Percentiles rank a stretch among this genome's conserved stretches.
Conservation (phyloP, 2,888 invertebrate species). For the Merodon equestris region DNA sequence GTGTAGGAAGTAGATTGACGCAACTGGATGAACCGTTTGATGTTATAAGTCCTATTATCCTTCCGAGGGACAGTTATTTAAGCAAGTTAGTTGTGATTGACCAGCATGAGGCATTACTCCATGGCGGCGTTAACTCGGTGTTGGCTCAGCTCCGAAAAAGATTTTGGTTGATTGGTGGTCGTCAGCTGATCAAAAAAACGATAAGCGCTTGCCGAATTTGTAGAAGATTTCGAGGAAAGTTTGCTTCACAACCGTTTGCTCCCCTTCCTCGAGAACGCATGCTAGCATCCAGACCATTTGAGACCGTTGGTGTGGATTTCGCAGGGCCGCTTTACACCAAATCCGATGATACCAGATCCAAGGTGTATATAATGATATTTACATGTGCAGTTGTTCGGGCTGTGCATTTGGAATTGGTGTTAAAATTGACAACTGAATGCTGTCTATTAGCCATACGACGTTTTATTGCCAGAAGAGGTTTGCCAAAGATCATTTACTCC, state of each 20-base stretch:
- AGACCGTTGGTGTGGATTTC: slow-evolving; percentile 35
- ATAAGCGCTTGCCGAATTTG: slow-evolving; percentile 20
- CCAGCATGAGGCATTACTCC: slow-evolving; percentile 24
- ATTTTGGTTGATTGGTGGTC: slow-evolving; percentile 38
- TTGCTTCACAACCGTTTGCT: slow-evolving; percentile 37
- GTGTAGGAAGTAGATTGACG: slow-evolving; percentile 15
- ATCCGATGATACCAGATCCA: background rate
- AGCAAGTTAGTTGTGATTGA: slow-evolving; percentile 8
- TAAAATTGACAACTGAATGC: slow-evolving; percentile 30
- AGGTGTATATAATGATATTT: slow-evolving; percentile 41
- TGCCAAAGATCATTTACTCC: slow-evolving; percentile 17
- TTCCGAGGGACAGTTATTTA: slow-evolving; percentile 21
- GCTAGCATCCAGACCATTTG: slow-evolving; percentile 21
- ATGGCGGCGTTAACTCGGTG: slow-evolving; percentile 39
- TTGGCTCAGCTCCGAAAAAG: slow-evolving; percentile 19
- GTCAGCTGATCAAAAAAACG: slow-evolving; percentile 29
- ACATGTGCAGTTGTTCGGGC: slow-evolving; percentile 41
- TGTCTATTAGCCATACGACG: slow-evolving; percentile 33
- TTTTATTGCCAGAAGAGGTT: slow-evolving; percentile 36
- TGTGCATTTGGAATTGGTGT: slow-evolving; percentile 39
- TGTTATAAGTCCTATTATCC: slow-evolving; percentile 19
- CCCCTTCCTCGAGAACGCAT: slow-evolving; percentile 24
- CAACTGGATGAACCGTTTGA: slow-evolving; percentile 2
- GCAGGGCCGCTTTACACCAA: slow-evolving; percentile 23
- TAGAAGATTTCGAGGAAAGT: slow-evolving; percentile 10